Evolutionary conservation across 2,888 invertebrate species (phyloP).

Genomic region (Leptopilina drosophilae): DNA sequence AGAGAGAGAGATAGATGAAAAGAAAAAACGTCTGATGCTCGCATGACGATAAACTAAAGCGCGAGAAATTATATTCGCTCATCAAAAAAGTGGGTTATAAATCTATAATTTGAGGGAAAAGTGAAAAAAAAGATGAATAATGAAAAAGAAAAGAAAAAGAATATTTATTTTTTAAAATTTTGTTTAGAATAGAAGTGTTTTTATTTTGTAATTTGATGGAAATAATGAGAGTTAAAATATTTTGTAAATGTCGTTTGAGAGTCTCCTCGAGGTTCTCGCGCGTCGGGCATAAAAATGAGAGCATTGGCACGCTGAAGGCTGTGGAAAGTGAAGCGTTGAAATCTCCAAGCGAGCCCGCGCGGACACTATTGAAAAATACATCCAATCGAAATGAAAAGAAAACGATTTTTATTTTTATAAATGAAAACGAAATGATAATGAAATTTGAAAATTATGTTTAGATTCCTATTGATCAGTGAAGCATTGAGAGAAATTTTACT

Average conservation of each 20-base stretch:
- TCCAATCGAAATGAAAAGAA: slow-evolving; percentile 12
- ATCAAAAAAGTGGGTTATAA: not conserved
- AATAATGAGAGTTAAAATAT: not conserved
- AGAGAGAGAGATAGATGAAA: not conserved
- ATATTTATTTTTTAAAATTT: no score
- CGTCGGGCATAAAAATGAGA: slow-evolving; percentile 29
- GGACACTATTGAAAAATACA: not conserved
- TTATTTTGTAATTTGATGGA: not conserved
- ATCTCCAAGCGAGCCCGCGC: slow-evolving; percentile 16
- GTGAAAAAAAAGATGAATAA: not conserved
- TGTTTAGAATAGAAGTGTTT: no score
- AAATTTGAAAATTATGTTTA: slow-evolving; percentile 1
- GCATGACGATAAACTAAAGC: slow-evolving; percentile 2
- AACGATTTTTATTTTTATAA: not conserved
- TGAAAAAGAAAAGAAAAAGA: not conserved
- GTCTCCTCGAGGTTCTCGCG: not conserved
- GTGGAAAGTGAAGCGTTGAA: slow-evolving; percentile 39
- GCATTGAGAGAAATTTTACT: slow-evolving; percentile 10
- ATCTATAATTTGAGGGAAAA: no score
- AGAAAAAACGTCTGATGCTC: not conserved
- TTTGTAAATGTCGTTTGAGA: not conserved
- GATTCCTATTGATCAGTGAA: slow-evolving; percentile 3
- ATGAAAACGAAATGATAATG: slow-evolving; percentile 1
- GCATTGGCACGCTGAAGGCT: slow-evolving; percentile 38
- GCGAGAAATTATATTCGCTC: not conserved